Base-by-base conservation (phyloP, 1,140 invertebrate genomes). In the Cherax quadricarinatus region DNA sequence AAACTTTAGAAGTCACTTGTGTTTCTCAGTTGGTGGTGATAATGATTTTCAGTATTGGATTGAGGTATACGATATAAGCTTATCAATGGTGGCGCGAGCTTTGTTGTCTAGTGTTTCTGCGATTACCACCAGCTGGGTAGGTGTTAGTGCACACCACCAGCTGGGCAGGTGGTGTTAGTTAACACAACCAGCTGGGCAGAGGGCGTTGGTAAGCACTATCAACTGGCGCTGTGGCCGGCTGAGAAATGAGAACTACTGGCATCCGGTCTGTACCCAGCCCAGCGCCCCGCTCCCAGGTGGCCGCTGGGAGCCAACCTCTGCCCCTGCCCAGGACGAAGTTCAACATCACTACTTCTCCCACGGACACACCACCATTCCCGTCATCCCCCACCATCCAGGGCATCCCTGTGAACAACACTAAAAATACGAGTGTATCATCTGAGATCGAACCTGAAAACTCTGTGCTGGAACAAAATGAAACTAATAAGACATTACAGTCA, bases 241-340 rank as follows among this genome's bases (percentile, higher is more conserved):
- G 12, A 66, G 41, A 21, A 24, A 85, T 85, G 83, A 85, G 83
- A 30, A 85, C 83, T 0, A 66, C 62, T 48, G 83, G 83, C 5
- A 24, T 85, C 18, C n/a, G 83, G 3, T 85, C 60, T 48, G 83
- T n/a, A 10, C 83, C 83, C 24, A 30, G 3, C 30, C 83, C 83
- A 14, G 62, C 60, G 24, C 82, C 82, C 82, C 82, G 82, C n/a
- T 24, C 51, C 3, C 18, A 16, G 16, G 51, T 21, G 24, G 80
- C n/a, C 4, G 82, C 60, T 24, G 30, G 60, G 14, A 24, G 41
- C 30, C 60, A n/a, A 1, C 83, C 83, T 21, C 18, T 41, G 83
- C 83, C 83, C 83, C 30, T 85, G 16, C 83, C 83, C 30, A 85
- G 83, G 60, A 85, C 83, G 18, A 85, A 70, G 83, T 85, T 85